Evolutionary conservation across 2,113 vertebrate species (phyloP), one percentile per base, ranked within the genome.

Genomic region (Papio anubis): DNA sequence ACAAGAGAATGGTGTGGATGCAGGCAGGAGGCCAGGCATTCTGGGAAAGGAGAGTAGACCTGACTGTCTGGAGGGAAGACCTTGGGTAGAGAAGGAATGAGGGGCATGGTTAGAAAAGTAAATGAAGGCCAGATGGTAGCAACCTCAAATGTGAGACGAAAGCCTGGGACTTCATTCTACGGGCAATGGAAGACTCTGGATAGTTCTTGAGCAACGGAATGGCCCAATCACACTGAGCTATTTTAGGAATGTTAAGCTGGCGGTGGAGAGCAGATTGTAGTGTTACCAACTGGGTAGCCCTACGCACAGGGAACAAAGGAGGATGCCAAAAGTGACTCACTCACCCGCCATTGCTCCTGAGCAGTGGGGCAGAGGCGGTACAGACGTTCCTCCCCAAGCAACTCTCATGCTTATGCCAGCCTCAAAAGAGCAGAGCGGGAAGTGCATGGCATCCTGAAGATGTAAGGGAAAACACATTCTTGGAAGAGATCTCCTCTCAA

Each of bases 361-460:
- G 61, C 27, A 14, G 52, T 10, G 10, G 38, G 48, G 32, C 64
- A 68, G 61, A 90, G 40, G 45, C 50, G 50, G 55, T 21, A 0
- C 38, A 40, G 61, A 61, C 48, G 12, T 43, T 52, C 75, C 45
- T 50, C 75, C 59, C 57, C 2, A 66, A 86, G 82, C 96, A 68
- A 87, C 32, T 57, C 86, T 94, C 79, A 43, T 25, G n/a, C 48
- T 64, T 52, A 18, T 32, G 73, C 82, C 93, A 96, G 97, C 96
- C 96, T 93, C 95, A 96, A 96, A 98, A 97, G 96, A 97, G 96
- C 91, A 97, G 94, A 97, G 79, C 80, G 59, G 35, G 59, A 91
- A 91, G 78, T 12, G 30, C 82, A 12, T n/a, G 23, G 9, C 93
- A n/a, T 83, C 96, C 97, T 88, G 57, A 93, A 73, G 76, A 86